Evolutionary conservation across 1,140 invertebrate genomes (phyloP), one percentile per base, ranked within the genome.

Genomic region (Nasonia giraulti): DNA sequence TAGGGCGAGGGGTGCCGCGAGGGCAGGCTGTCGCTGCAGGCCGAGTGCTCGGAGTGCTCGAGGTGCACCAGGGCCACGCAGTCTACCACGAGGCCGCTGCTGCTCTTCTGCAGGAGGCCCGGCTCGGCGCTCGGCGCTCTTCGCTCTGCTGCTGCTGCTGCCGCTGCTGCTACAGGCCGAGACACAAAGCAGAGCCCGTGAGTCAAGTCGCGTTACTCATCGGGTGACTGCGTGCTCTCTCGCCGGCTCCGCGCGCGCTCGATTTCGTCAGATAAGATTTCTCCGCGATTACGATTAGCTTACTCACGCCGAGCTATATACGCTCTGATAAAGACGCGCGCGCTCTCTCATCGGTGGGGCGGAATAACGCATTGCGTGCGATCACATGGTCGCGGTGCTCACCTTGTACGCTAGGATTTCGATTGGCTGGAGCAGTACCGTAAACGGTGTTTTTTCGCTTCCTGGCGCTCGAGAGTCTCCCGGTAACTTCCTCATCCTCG

Each of bases 1-100:
- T 96, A 96, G 1, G 96, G 96, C 33, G 96, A 96, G 5, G 96
- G 96, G 88, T 96, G 96, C n/a, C 95, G 89, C 3, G 91, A 88
- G 2, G 94, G 91, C 94, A 95, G 86, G 89, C 87, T 86, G 85
- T 31, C 40, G 87, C 92, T 77, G 89, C 91, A 20, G 93, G 91
- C 20, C 33, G 27, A 68, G 33, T 33, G 31, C 31, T 71, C 78
- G 8, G 55, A 23, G n/a, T 71, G 47, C 40, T 76, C 74, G 12
- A 12, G 14, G 78, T 92, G 91, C 12, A 93, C 90, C 27, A 91
- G 71, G 14, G 91, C 92, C 4, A 91, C 90, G 50, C 91, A 91
- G 50, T 92, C 91, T 0, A 92, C 55, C 3, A 62, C 87, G 37
- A 88, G 81, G 40, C 84, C 88, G 47, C 91, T 23, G 80, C 87